Evolutionary conservation across 1,140 invertebrate genomes (phyloP).

Genomic region (Chrysopa pallens): DNA sequence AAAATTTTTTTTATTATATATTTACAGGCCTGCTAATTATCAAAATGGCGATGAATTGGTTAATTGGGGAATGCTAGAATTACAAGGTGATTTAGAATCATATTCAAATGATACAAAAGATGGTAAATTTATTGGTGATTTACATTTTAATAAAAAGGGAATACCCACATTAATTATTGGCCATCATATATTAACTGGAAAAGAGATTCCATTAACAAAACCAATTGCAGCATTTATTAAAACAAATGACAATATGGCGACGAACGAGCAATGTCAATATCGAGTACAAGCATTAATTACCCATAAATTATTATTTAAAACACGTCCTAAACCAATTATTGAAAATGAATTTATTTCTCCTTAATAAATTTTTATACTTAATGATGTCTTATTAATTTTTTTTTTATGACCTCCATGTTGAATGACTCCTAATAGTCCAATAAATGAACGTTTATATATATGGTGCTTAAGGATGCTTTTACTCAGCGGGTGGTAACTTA

Average conservation of each 20-base stretch:
- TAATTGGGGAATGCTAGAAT: conserved; percentile 67
- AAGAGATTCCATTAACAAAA: conserved; percentile 63
- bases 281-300: conserved; percentile 57
- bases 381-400: no score
- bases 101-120: conserved; percentile 29
- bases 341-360: background rate
- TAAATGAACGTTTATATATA: no score
- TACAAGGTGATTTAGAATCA: conserved; percentile 68
- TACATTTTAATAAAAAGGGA: conserved; percentile 58
- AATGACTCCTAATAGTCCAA: no score
- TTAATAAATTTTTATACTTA: no score
- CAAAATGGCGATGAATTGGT: conserved; percentile 16
- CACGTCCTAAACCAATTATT: conserved; percentile 71
- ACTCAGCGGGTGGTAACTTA: no score
- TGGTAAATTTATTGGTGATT: conserved; percentile 57
- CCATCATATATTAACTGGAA: conserved; percentile 79
- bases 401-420: no score
- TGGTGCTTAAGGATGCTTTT: no score
- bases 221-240: conserved; percentile 34
- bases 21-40: background rate
- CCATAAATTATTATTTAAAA: conserved; percentile 75
- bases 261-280: conserved; percentile 36
- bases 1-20: background rate
- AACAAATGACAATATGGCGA: conserved; percentile 10
- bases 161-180: conserved; percentile 77